Evolutionary conservation across 1,140 invertebrate species (phyloP), one percentile per base, ranked within the genome.

Genomic region (Drosophila saltans): DNA sequence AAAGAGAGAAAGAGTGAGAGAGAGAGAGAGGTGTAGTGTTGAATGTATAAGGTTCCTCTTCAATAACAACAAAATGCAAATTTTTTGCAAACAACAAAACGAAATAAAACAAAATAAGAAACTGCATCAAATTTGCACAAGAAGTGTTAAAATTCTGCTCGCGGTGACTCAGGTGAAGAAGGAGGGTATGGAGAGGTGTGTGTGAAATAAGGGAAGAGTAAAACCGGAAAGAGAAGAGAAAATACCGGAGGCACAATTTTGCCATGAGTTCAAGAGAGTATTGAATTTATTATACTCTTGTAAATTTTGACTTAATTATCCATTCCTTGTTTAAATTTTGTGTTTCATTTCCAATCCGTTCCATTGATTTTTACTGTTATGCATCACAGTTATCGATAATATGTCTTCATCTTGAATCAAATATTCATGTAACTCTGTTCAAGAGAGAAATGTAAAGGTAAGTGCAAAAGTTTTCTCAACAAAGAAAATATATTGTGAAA

Each of bases 91-190:
- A 69, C 74, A 57, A 48, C 45, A 48, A 52, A 52, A 26, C 45
- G 45, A 52, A 52, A 52, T 58, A 63, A 52, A 52, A 52, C 45
- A 52, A n/a, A 61, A 62, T 59, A 75, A 66, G 60, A 72, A 78
- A 75, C 41, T 78, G 72, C 75, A 78, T 78, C 74, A 78, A 78
- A 78, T 78, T 78, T 78, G 75, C 72, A 78, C 75, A 78, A 78
- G 67, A 78, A 78, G 75, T 78, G 75, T 78, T 75, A 75, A 74
- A 78, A 78, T 70, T 66, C 71, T 74, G 75, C 75, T 69, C 72
- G 74, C 69, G 66, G 69, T 59, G 75, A 66, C 26, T 56, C 48
- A 39, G 39, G 24, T 5, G 9, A 30, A 16, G 26, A 16, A 16
- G 16, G 16, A 16, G 24, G 21, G 45, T 8, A 16, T n/a, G 7